A percentile compares a stretch with the other conserved stretches of the same genome.
phyloP scores from a whole-genome alignment of 2,113 vertebrate species.

The Physeter macrocephalus region DNA sequence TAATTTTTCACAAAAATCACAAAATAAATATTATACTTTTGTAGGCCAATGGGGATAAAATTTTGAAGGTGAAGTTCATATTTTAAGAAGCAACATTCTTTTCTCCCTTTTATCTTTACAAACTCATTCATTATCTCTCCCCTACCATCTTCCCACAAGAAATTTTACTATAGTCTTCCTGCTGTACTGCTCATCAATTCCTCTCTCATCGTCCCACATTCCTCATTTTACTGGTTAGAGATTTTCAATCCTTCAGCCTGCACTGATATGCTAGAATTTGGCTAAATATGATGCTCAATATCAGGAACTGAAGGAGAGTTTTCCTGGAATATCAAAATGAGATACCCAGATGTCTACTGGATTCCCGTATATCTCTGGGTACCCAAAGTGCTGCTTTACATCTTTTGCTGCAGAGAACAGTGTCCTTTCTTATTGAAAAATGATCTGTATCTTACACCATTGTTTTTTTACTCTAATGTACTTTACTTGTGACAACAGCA shows the following conservation, averaged over 20 bases:
- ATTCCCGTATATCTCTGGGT: not conserved
- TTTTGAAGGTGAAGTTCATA: not conserved
- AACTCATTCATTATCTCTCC: not conserved
- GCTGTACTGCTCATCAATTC: not conserved
- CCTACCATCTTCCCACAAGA: not conserved
- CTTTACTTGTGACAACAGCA: not conserved
- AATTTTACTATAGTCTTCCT: not conserved
- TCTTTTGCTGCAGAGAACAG: not conserved
- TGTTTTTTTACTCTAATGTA: not conserved
- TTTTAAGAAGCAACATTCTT: not conserved
- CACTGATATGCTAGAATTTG: not conserved
- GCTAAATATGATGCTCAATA: not conserved
- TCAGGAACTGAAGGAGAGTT: not conserved
- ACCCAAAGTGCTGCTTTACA: not conserved
- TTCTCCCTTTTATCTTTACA: not conserved
- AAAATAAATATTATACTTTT: not conserved
- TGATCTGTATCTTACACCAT: not conserved
- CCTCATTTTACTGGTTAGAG: not conserved
- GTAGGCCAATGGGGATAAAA: not conserved
- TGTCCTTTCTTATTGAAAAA: not conserved
- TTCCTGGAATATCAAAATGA: not conserved
- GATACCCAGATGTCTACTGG: not conserved
- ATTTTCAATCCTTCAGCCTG: not conserved
- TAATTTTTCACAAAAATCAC: not conserved
- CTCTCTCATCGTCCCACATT: not conserved